These are phyloP conservation scores for Tyrophagus putrescentiae DNA, from an alignment of 1,140 invertebrate species.

Conservation along the genomic window DNA sequence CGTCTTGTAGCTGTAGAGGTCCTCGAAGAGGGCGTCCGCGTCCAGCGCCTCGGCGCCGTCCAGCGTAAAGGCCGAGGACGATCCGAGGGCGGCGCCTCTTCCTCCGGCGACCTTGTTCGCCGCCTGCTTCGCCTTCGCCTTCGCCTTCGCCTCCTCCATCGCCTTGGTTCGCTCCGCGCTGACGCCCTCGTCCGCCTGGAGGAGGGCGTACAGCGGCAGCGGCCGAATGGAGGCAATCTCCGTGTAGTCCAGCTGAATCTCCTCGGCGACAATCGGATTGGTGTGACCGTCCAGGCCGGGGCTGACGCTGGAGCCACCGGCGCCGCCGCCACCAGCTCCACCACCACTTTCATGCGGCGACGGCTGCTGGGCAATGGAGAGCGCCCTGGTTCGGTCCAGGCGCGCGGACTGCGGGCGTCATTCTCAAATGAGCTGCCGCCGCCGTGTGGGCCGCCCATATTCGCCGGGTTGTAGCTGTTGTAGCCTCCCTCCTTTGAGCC, in stretches of 20 bases:
- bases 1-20: constrained; percentile 32
- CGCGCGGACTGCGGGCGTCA: constrained; percentile 18
- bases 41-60: constrained; percentile 11
- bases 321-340: no score
- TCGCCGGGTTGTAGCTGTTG: neutral
- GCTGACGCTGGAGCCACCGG: no score
- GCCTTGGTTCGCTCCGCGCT: constrained; percentile 47
- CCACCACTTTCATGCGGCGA: constrained; percentile 29
- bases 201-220: constrained; percentile 80
- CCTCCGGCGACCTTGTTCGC: no score
- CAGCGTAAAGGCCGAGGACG: neutral
- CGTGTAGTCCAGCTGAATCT: constrained; percentile 78
- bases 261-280: constrained; percentile 44
- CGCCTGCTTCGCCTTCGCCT: constrained; percentile 26
- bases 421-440: constrained; percentile 16
- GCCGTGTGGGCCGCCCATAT: constrained; percentile 22
- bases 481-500: constrained; percentile 15
- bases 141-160: constrained; percentile 25
- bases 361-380: constrained; percentile 40
- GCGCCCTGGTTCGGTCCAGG: constrained; percentile 68
- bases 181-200: constrained; percentile 57
- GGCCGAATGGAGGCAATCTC: constrained; percentile 93
- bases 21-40: constrained; percentile 34
- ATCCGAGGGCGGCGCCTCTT: no score
- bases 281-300: constrained; percentile 37